Percentiles rank a stretch among this genome's conserved stretches.
phyloP scores from a whole-genome alignment of 2,113 vertebrate genomes.

The Capreolus pygargus region DNA sequence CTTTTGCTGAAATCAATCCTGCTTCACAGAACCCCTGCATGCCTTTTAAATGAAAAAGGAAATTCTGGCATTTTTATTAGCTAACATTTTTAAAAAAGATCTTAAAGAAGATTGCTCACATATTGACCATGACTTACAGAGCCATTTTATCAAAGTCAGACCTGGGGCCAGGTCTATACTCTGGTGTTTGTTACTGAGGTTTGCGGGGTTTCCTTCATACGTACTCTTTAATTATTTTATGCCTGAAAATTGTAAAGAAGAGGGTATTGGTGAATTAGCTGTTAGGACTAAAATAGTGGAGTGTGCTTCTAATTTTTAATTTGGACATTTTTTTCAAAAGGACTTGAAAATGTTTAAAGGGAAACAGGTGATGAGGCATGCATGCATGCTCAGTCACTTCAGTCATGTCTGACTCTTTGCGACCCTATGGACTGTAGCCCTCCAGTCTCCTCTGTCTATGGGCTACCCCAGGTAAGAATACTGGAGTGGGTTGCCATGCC shows the following conservation, averaged over 20 bases:
- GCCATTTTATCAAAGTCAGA: neutral
- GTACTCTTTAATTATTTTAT: conserved; percentile 1
- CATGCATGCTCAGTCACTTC: neutral
- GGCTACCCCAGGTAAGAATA: neutral
- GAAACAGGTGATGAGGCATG: neutral
- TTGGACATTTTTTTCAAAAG: neutral
- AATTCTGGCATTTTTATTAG: neutral
- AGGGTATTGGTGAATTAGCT: neutral
- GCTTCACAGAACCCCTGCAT: neutral
- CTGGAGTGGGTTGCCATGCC: neutral
- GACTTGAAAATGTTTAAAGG: neutral
- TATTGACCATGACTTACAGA: neutral
- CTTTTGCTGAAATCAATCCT: neutral
- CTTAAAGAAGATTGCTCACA: neutral
- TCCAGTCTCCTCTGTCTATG: neutral
- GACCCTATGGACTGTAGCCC: neutral
- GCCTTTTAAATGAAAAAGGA: neutral
- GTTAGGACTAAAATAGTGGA: neutral
- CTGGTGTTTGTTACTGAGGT: neutral
- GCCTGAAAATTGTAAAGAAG: neutral
- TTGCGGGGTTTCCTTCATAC: neutral
- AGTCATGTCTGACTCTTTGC: neutral
- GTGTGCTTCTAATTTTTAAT: conserved; percentile 13
- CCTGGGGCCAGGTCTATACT: neutral
- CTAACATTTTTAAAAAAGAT: conserved; percentile 15